phyloP scores from a whole-genome alignment of 53 echinoderm and acorn worm species.

The Stichopus horrens region DNA sequence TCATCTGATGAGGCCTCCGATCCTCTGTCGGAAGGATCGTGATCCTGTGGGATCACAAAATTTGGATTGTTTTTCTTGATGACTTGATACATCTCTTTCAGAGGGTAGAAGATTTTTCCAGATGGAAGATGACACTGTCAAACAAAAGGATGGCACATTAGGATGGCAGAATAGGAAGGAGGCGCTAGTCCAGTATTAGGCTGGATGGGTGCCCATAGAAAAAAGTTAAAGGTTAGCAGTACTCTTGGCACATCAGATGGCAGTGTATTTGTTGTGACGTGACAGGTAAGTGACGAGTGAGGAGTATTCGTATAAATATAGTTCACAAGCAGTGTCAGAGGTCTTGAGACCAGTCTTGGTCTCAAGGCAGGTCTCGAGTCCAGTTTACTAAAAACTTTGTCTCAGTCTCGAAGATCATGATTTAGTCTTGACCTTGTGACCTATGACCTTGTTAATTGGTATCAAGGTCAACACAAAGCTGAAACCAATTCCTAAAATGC shows the following conservation, averaged over 20 bases:
- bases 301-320: too few relatives aligned
- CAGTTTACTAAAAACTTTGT: background rate
- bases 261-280: too few relatives aligned
- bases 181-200: too few relatives aligned
- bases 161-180: too few relatives aligned
- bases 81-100: constrained; percentile 51
- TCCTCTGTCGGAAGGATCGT: constrained; percentile 29
- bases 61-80: constrained; percentile 62
- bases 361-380: background rate
- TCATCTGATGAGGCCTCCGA: constrained; percentile 44
- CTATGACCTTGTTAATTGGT: background rate
- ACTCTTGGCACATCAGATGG: too few relatives aligned
- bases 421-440: background rate
- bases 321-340: background rate
- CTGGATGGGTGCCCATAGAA: too few relatives aligned
- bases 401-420: background rate
- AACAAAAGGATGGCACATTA: background rate
- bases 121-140: constrained; percentile 66
- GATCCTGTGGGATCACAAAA: constrained; percentile 72
- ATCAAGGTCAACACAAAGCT: too few relatives aligned
- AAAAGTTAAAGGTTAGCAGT: background rate
- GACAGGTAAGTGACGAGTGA: too few relatives aligned
- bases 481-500: too few relatives aligned
- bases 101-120: constrained; percentile 75
- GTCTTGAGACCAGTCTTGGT: background rate